phyloP scores from a whole-genome alignment of 2,888 invertebrate species.

The Cephus rjabovi region DNA sequence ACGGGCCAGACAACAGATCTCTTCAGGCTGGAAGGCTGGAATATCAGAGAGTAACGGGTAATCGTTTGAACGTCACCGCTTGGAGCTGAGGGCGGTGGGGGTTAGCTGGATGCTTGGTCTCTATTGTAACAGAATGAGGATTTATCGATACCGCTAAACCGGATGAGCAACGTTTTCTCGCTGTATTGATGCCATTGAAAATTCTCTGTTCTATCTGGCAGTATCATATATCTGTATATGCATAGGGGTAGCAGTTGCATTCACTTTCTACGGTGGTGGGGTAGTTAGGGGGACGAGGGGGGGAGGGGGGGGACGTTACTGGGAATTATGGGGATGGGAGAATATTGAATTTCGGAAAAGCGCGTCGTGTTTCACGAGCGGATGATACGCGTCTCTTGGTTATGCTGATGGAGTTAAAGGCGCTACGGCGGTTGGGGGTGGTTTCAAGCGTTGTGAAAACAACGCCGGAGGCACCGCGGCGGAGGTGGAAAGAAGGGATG shows the following conservation, averaged over 20 bases:
- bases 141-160: background rate
- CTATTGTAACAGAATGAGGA: background rate
- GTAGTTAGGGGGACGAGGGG: slow-evolving; percentile 16
- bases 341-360: slow-evolving; percentile 61
- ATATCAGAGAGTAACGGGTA: background rate
- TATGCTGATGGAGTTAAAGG: slow-evolving; percentile 51
- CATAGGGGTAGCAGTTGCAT: background rate
- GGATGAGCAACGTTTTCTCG: background rate
- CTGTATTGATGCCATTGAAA: background rate
- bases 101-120: background rate
- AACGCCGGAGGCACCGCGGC: slow-evolving; percentile 25
- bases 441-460: slow-evolving; percentile 31
- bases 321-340: slow-evolving; percentile 29
- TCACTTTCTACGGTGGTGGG: background rate
- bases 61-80: background rate
- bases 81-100: background rate
- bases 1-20: background rate
- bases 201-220: background rate
- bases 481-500: background rate
- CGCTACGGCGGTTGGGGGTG: slow-evolving; percentile 12
- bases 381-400: slow-evolving; percentile 51
- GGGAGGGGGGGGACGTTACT: slow-evolving; percentile 15
- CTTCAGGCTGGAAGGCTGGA: background rate
- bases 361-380: slow-evolving; percentile 52
- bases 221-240: background rate